Evolutionary conservation across 2,888 invertebrate species (phyloP).

Genomic region (Ametastegia equiseti): DNA sequence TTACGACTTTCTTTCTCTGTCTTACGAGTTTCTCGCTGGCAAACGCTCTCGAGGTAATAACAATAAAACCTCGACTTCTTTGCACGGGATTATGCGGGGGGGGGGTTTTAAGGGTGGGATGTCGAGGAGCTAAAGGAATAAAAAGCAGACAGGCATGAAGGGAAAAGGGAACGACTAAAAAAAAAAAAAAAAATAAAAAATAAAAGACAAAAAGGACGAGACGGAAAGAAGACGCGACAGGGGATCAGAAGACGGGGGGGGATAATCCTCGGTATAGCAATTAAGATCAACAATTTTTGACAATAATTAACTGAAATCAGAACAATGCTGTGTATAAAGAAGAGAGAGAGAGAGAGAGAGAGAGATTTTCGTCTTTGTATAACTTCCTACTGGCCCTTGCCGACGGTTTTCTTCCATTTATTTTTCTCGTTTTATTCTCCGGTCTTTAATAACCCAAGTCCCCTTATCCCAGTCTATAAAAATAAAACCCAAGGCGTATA

Average conservation of each 20-base stretch:
- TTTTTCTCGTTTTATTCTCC: background rate
- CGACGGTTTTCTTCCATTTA: too few species aligned
- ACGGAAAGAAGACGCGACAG: background rate
- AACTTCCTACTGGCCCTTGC: background rate
- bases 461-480: too few species aligned
- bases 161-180: background rate
- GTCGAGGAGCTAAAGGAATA: background rate
- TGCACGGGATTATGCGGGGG: conserved; percentile 27
- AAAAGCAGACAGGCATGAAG: background rate
- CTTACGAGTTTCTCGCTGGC: background rate
- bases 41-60: conserved; percentile 36
- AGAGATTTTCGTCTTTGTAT: background rate
- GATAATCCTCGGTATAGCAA: background rate
- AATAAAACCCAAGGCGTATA: too few species aligned
- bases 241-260: background rate
- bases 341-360: too few species aligned
- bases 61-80: conserved; percentile 45
- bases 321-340: too few species aligned
- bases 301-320: conserved; percentile 25
- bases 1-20: background rate
- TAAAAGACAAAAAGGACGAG: background rate
- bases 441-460: too few species aligned
- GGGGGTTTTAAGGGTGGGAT: background rate
- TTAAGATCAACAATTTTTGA: conserved; percentile 4
- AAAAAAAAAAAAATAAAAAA: background rate